Evolutionary conservation across 2,888 invertebrate genomes (phyloP).

Genomic region (Noctua janthe): DNA sequence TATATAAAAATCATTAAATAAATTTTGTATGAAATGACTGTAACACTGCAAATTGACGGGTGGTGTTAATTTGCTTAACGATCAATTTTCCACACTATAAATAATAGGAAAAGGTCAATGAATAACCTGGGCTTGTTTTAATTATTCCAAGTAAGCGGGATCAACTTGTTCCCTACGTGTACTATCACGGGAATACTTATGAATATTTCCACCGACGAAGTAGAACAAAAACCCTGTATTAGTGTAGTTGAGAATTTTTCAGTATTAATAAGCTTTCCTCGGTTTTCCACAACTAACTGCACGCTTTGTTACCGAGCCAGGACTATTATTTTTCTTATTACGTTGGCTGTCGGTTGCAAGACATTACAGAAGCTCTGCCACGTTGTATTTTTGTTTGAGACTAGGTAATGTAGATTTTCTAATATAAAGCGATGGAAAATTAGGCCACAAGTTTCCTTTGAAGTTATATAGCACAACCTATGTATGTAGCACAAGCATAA

Average conservation of each 20-base stretch:
- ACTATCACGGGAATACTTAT: constrained; percentile 22
- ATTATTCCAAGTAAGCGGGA: constrained; percentile 34
- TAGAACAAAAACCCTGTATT: constrained; percentile 36
- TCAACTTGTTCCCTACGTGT: constrained; percentile 27
- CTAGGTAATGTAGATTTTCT: not conserved
- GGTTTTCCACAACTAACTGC: constrained; percentile 28
- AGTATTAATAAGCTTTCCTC: constrained; percentile 39
- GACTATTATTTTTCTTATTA: constrained; percentile 46
- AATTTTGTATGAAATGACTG: not conserved
- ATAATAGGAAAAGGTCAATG: constrained; percentile 8
- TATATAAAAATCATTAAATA: not conserved
- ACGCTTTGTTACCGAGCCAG: constrained; percentile 32
- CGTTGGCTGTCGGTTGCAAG: constrained; percentile 23
- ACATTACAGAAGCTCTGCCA: constrained; percentile 13
- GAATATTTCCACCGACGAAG: constrained; percentile 26
- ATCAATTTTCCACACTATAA: not conserved
- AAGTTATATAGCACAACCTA: not conserved
- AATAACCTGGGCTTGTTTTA: constrained; percentile 35
- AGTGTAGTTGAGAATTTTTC: constrained; percentile 35
- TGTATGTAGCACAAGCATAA: not conserved
- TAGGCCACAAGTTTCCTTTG: not conserved
- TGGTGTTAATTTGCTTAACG: not conserved
- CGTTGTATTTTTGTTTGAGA: constrained; percentile 27
- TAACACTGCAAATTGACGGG: not conserved
- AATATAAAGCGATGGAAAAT: not conserved